Conservation (phyloP, 2,113 vertebrate genomes). For the Elaphurus davidianus region DNA sequence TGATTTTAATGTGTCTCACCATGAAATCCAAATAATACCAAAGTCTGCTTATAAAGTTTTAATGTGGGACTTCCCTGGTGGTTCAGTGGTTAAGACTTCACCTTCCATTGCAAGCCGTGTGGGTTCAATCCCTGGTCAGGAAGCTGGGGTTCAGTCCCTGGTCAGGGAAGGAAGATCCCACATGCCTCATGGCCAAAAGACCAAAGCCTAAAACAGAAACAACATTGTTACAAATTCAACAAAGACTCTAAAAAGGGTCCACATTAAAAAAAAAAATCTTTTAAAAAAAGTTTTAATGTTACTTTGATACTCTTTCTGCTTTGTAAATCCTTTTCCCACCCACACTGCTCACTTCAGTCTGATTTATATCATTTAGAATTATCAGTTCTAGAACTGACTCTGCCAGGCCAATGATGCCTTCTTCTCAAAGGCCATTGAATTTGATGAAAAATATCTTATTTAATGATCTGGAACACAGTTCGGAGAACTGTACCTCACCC, state of each 20-base stretch:
- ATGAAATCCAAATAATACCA: slow-evolving; percentile 41
- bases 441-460: slow-evolving; percentile 67
- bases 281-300: slow-evolving; percentile 4
- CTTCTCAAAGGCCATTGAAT: slow-evolving; percentile 66
- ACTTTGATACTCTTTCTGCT: slow-evolving; percentile 50
- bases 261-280: neutral
- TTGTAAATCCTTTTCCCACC: slow-evolving; percentile 17
- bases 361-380: slow-evolving; percentile 18
- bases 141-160: neutral
- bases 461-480: slow-evolving; percentile 65
- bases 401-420: slow-evolving; percentile 42
- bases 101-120: rapidly evolving
- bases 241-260: neutral
- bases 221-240: neutral
- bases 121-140: neutral
- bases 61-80: neutral
- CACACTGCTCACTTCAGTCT: neutral
- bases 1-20: slow-evolving; percentile 29
- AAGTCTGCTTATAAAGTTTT: slow-evolving; percentile 35
- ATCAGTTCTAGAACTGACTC: slow-evolving; percentile 36
- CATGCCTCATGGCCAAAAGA: neutral
- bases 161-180: neutral
- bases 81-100: neutral
- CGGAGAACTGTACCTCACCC: slow-evolving; percentile 58
- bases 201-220: neutral